Evolutionary conservation across 2,888 invertebrate genomes (phyloP).

Genomic region (Hipparchia sbordonii): DNA sequence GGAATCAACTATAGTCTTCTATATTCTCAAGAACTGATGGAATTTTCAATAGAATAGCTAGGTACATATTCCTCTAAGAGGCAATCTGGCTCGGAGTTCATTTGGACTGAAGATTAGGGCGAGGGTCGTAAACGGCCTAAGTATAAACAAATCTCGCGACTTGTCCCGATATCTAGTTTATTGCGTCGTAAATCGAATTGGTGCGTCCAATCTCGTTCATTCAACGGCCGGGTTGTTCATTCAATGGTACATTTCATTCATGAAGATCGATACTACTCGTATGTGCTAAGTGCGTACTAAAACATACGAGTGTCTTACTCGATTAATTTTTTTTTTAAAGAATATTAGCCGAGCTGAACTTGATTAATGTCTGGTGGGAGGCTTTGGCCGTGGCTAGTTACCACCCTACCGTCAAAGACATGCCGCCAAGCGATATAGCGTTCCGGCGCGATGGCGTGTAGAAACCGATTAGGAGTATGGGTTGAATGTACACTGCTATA

Average conservation of each 20-base stretch:
- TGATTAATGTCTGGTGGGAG: no score
- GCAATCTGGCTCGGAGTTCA: background rate
- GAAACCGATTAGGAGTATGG: no score
- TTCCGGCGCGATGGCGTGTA: no score
- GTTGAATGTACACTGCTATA: no score
- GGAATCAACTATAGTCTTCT: no score
- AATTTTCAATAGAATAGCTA: background rate
- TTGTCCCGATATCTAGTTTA: constrained; percentile 41
- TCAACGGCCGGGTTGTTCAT: constrained; percentile 32
- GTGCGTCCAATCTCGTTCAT: constrained; percentile 49
- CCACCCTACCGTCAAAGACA: no score
- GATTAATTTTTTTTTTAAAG: background rate
- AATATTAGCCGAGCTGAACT: no score
- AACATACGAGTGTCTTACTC: background rate
- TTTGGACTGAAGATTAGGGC: constrained; percentile 3
- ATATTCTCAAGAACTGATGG: background rate
- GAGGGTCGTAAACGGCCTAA: background rate
- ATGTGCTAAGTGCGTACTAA: background rate
- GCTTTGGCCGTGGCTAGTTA: background rate
- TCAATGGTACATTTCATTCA: constrained; percentile 20
- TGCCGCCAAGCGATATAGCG: no score
- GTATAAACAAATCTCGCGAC: constrained; percentile 22
- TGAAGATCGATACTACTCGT: background rate
- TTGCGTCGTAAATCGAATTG: constrained; percentile 50
- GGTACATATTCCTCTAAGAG: background rate